Evolutionary conservation across 2,797 vertebrate species (phyloP).

Genomic region (Spinus olivaceus): DNA sequence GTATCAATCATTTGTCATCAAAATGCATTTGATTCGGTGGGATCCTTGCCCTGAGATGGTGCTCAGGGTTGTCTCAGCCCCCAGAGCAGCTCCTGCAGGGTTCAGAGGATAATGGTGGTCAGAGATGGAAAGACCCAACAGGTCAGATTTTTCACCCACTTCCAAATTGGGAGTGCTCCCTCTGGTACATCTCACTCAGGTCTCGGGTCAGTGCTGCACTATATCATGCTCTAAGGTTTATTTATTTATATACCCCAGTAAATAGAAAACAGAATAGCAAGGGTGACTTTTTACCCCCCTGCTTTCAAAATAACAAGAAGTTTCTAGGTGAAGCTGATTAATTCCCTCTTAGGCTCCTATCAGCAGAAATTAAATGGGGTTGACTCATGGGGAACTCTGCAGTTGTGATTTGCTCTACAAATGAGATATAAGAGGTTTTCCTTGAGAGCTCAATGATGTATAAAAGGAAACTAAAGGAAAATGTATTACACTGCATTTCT

Average conservation of each 20-base stretch:
- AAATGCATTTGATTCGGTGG: neutral
- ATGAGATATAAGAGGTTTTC: slow-evolving; percentile 40
- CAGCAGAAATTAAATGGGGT: slow-evolving; percentile 21
- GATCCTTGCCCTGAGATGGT: neutral
- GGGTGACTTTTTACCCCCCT: neutral
- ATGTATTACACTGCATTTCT: neutral
- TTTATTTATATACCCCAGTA: slow-evolving; percentile 21
- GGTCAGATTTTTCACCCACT: neutral
- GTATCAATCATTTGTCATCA: neutral
- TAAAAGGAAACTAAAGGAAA: slow-evolving; percentile 9
- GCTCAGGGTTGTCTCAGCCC: neutral
- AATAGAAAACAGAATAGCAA: neutral
- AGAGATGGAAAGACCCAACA: neutral
- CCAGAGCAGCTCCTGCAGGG: neutral
- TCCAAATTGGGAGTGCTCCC: neutral
- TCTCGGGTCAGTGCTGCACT: neutral
- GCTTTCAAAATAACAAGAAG: neutral
- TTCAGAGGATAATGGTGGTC: neutral
- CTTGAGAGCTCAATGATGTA: slow-evolving; percentile 9
- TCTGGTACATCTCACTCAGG: neutral
- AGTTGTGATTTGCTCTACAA: slow-evolving; percentile 43
- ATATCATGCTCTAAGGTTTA: neutral
- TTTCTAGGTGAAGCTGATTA: slow-evolving; percentile 14
- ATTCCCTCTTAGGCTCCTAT: slow-evolving; percentile 16
- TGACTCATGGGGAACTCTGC: slow-evolving; percentile 11